phyloP scores from a whole-genome alignment of 2,113 vertebrate species.

The Ochotona curzoniae region DNA sequence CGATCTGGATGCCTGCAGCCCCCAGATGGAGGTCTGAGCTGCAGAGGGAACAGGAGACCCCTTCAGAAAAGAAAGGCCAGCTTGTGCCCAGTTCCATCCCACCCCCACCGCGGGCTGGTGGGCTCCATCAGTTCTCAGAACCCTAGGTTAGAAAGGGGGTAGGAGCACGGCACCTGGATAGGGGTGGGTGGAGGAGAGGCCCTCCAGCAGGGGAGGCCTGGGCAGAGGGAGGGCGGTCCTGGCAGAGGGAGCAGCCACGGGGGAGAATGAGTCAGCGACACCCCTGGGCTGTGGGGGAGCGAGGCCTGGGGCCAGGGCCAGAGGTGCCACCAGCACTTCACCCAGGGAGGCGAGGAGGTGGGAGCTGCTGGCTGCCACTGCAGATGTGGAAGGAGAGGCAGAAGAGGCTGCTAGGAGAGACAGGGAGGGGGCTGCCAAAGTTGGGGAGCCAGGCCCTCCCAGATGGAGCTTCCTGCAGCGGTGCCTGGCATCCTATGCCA shows the following conservation, averaged over 20 bases:
- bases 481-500: too few species aligned
- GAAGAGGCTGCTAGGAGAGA: neutral
- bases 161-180: neutral
- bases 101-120: too few species aligned
- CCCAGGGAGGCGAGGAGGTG: neutral
- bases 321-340: neutral
- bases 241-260: neutral
- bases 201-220: neutral
- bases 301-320: neutral
- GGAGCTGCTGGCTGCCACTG: neutral
- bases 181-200: neutral
- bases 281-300: too few species aligned
- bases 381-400: neutral
- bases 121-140: too few species aligned
- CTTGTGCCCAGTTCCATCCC: neutral
- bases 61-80: neutral
- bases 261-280: slow-evolving; percentile 6
- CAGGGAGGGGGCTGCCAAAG: neutral
- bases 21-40: too few species aligned
- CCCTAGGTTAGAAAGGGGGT: too few species aligned
- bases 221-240: neutral
- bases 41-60: neutral
- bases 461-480: neutral
- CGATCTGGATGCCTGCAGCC: neutral
- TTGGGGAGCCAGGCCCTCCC: neutral